A percentile compares a stretch with the other conserved stretches of the same genome.
phyloP scores from a whole-genome alignment of 2,113 vertebrate genomes.

The Halichoerus grypus region DNA sequence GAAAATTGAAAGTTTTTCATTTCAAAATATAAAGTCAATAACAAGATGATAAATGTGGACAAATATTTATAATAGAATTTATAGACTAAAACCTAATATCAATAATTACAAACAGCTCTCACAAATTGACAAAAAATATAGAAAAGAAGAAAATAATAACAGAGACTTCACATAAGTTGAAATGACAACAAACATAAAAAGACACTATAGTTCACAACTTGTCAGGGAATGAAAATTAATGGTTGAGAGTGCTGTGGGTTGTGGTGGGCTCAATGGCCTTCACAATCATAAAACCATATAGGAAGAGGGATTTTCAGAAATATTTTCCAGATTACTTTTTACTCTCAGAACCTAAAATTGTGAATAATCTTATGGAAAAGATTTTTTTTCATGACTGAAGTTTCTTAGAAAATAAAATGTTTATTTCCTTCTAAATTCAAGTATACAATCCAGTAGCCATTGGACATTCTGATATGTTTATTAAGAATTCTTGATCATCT shows the following conservation, averaged over 20 bases:
- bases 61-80: conserved; percentile 26
- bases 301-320: neutral
- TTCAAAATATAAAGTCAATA: conserved; percentile 13
- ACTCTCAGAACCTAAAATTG: neutral
- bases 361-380: neutral
- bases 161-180: neutral
- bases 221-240: neutral
- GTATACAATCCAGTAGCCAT: neutral
- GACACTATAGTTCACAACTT: neutral
- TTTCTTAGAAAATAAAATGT: conserved; percentile 1
- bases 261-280: too few species aligned
- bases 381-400: neutral
- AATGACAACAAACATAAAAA: neutral
- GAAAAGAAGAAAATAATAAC: neutral
- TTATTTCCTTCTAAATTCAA: neutral
- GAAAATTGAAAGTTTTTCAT: neutral
- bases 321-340: neutral
- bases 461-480: neutral
- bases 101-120: neutral
- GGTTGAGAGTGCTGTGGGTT: neutral
- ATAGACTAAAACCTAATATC: neutral
- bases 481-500: neutral
- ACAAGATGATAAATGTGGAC: neutral
- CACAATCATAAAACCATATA: neutral
- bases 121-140: neutral